Evolutionary conservation across 2,113 vertebrate genomes (phyloP).

Genomic region (Irena cyanogastra): DNA sequence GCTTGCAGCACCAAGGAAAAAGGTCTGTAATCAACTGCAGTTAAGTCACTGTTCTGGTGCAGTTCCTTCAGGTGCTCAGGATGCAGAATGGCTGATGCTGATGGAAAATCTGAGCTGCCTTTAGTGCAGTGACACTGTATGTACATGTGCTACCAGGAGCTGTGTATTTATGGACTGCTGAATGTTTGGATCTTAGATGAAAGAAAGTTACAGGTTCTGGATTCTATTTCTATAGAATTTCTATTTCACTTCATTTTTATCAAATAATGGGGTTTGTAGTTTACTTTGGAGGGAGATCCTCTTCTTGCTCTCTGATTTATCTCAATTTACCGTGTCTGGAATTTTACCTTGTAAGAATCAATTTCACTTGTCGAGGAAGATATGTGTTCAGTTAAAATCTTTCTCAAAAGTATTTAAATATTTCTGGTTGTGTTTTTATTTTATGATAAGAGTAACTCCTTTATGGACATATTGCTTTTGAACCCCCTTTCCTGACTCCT

Average conservation of each 20-base stretch:
- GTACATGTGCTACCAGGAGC: neutral
- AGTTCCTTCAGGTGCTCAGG: neutral
- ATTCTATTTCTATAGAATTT: neutral
- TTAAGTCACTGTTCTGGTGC: neutral
- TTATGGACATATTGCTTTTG: neutral
- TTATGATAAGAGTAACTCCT: neutral
- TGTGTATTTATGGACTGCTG: neutral
- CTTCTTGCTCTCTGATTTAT: neutral
- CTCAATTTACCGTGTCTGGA: neutral
- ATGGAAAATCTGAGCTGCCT: neutral
- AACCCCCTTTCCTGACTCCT: neutral
- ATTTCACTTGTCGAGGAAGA: neutral
- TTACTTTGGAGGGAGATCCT: neutral
- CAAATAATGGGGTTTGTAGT: neutral
- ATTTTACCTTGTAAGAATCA: neutral
- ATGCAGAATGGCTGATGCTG: neutral
- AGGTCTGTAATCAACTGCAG: neutral
- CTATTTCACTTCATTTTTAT: neutral
- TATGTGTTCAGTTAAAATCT: neutral
- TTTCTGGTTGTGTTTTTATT: neutral
- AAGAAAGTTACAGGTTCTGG: neutral
- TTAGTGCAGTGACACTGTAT: neutral
- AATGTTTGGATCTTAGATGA: neutral
- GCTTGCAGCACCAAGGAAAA: neutral
- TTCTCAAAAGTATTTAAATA: neutral